Base-by-base conservation (phyloP, 2,113 vertebrate genomes). In the Salvator merianae region DNA sequence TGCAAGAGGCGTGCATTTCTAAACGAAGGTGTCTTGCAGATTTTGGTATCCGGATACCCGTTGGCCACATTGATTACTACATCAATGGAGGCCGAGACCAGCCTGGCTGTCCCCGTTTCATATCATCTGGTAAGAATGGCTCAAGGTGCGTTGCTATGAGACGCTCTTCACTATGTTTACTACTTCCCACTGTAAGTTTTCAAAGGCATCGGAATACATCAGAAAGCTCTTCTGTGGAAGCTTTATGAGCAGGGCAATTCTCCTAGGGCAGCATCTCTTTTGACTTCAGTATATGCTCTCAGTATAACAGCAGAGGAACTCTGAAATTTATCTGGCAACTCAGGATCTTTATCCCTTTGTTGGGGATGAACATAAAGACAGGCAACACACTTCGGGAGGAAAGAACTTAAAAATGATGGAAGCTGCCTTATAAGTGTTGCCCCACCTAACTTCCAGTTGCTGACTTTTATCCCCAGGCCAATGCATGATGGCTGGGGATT, bases 81-180 rank as follows among this genome's bases (percentile, higher is more conserved):
- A 91, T 99, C 84, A 99, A 99, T 1, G 99, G 98, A 77, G 99
- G 98, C 40, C 97, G 96, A 88, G 98, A 99, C 91, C 99, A 99
- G 90, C 96, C 97, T 1, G 98, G 98, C 84, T 99, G 99, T 81
- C 93, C 95, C 9, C 24, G 26, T 6, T 92, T 93, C 88, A 76
- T 95, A 89, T 90, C 91, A 6, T 86, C 91, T 94, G 96, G 96
- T 97, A 66, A 93, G 91, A 92, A 75, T 7, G 55, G 16, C 53
- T 63, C 40, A 4, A 20, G 3, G 22, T 6, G 40, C 24, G 50
- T 80, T 74, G 50, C 22, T 38, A 83, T 76, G 63, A 70, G 69
- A 38, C 40, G 16, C 22, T 85, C 59, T 82, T 83, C 7, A 1
- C 5, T n/a, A 40, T 12, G 28, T 53, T 69, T 12, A 76, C 36